These are phyloP conservation scores for Psix sp. DNA, from an alignment of 1,140 invertebrate genomes.

Conservation along the genomic window DNA sequence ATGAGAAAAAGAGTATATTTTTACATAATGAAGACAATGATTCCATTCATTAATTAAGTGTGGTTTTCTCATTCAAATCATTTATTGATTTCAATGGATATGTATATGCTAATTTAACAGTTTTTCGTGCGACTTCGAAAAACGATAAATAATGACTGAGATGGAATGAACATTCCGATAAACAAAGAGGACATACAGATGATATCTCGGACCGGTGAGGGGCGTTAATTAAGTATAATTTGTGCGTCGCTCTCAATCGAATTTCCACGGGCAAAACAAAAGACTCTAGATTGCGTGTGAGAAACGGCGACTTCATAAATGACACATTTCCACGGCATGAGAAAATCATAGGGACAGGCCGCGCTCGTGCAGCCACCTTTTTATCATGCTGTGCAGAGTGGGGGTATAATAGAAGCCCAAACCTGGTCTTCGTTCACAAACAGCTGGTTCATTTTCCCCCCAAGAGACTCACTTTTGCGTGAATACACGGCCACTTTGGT, in stretches of 20 bases:
- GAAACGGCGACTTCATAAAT: slow-evolving; percentile 17
- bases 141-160: background rate
- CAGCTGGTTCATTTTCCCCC: background rate
- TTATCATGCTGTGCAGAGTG: slow-evolving; percentile 9
- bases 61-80: too few species aligned
- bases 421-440: slow-evolving; percentile 22
- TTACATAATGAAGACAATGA: too few species aligned
- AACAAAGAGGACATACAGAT: slow-evolving; percentile 15
- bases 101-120: background rate
- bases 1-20: too few species aligned
- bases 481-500: slow-evolving; percentile 37
- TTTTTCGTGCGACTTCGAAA: background rate
- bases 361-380: slow-evolving; percentile 31
- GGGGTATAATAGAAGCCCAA: slow-evolving; percentile 20
- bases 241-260: slow-evolving; percentile 24
- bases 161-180: background rate
- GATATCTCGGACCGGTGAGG: slow-evolving; percentile 3
- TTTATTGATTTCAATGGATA: too few species aligned
- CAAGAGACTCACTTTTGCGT: slow-evolving; percentile 36
- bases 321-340: slow-evolving; percentile 30
- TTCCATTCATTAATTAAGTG: too few species aligned
- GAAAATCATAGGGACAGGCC: slow-evolving; percentile 24
- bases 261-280: slow-evolving; percentile 26
- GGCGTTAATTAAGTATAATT: slow-evolving; percentile 22
- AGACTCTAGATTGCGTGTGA: slow-evolving; percentile 15